Evolutionary conservation across 2,888 invertebrate species (phyloP).

Genomic region (Malacosoma neustria): DNA sequence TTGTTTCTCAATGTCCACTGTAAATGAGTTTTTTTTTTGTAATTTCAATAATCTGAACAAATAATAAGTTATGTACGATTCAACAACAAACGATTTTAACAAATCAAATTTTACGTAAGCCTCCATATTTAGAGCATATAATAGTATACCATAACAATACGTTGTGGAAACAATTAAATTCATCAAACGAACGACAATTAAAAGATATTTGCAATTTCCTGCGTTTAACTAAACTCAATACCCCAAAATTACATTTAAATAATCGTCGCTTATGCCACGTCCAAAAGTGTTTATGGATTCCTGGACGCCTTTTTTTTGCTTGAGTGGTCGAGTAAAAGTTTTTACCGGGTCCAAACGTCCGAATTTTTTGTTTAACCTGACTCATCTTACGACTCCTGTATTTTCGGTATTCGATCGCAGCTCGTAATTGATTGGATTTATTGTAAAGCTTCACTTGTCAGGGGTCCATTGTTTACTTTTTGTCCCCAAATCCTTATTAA

Average conservation of each 20-base stretch:
- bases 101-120: too few species aligned
- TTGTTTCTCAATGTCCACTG: too few species aligned
- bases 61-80: too few species aligned
- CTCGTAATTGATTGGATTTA: conserved; percentile 62
- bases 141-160: too few species aligned
- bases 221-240: conserved; percentile 5
- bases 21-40: too few species aligned
- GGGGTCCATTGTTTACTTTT: too few species aligned
- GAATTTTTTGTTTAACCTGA: conserved; percentile 55
- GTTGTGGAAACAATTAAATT: not conserved
- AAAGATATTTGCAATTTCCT: not conserved
- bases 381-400: conserved; percentile 60
- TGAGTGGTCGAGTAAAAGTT: conserved; percentile 46
- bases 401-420: conserved; percentile 50
- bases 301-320: conserved; percentile 55
- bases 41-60: too few species aligned
- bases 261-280: conserved; percentile 41
- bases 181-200: not conserved
- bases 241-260: conserved; percentile 20
- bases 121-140: too few species aligned
- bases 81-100: too few species aligned
- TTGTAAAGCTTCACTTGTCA: too few species aligned
- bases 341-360: conserved; percentile 42
- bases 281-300: conserved; percentile 52
- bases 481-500: too few species aligned